Evolutionary conservation across 2,113 vertebrate species (phyloP).

Genomic region (Myrmophylax atrothorax): DNA sequence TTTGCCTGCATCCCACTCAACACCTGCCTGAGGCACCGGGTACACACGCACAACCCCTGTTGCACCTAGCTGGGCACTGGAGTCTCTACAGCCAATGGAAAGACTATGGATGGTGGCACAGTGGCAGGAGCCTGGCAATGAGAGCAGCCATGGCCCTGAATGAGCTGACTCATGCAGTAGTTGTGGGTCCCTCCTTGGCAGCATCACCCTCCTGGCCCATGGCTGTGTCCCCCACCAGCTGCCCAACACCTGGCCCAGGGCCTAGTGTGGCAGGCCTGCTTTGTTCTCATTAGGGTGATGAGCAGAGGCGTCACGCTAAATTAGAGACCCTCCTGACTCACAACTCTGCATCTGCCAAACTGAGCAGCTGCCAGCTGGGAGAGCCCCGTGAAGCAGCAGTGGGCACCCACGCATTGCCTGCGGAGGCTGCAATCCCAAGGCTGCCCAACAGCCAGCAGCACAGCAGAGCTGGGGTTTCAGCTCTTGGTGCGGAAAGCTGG

Average conservation of each 20-base stretch:
- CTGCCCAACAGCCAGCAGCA: neutral
- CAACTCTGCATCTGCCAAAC: neutral
- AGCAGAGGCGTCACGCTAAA: neutral
- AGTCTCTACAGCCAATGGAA: accelerated
- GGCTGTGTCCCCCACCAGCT: neutral
- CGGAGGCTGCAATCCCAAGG: neutral
- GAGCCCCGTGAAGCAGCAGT: accelerated
- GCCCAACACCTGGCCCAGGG: neutral
- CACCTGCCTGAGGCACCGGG: accelerated
- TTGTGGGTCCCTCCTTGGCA: accelerated
- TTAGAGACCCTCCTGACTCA: neutral
- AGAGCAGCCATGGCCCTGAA: neutral
- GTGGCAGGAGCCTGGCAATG: neutral
- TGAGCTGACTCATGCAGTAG: accelerated
- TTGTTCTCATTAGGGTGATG: constrained; percentile 8
- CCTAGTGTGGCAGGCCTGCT: neutral
- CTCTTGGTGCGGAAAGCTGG: accelerated
- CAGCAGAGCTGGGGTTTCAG: accelerated
- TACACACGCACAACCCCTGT: neutral
- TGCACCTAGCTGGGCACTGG: accelerated
- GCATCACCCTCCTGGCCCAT: accelerated
- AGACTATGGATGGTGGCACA: neutral
- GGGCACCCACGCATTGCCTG: accelerated
- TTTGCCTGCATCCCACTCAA: neutral
- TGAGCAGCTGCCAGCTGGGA: neutral